Evolutionary conservation across 2,888 invertebrate species (phyloP), one percentile per base, ranked within the genome.

Genomic region (Caenorhabditis sinica): DNA sequence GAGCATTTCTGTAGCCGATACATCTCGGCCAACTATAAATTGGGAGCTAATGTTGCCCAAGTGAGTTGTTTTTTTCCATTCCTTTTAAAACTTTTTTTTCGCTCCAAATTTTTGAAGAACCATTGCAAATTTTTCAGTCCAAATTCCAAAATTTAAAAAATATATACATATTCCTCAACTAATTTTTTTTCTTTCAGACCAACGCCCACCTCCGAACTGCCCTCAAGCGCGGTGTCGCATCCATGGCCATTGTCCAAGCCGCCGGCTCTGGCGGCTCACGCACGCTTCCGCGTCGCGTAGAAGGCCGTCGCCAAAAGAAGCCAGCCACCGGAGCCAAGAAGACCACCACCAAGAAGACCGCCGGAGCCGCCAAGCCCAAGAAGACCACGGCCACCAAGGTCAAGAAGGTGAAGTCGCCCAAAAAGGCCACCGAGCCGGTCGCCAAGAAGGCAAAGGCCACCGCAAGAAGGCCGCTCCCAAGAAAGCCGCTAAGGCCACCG

Each of bases 1-100:
- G n/a, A 83, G 94, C 94, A 33, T 93, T 94, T 82, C 88, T 93
- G 71, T 93, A 94, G 82, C 93, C n/a, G n/a, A n/a, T n/a, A 93
- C 90, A 93, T 94, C 75, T 69, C 91, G 43, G 88, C 90, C 33
- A 92, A 93, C 90, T 93, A 92, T 92, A 93, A 93, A 61, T 93
- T 94, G 30, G 93, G 93, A 40, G 75, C 53, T 6, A 75, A 75
- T n/a, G n/a, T n/a, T n/a, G n/a, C n/a, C n/a, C n/a, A n/a, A n/a
- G n/a, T n/a, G n/a, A n/a, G n/a, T n/a, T 20, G 66, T 40, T 40
- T 13, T 40, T 40, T 40, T 40, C 40, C 13, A n/a, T n/a, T 4
- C 5, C 36, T 36, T 36, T 36, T 36, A 40, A 4, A 13, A 13
- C 1, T 9, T 13, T 40, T 40, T 4, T 40, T 13, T 13, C 9